phyloP scores from a whole-genome alignment of 1,140 invertebrate species.

The Bombus soroeensis region DNA sequence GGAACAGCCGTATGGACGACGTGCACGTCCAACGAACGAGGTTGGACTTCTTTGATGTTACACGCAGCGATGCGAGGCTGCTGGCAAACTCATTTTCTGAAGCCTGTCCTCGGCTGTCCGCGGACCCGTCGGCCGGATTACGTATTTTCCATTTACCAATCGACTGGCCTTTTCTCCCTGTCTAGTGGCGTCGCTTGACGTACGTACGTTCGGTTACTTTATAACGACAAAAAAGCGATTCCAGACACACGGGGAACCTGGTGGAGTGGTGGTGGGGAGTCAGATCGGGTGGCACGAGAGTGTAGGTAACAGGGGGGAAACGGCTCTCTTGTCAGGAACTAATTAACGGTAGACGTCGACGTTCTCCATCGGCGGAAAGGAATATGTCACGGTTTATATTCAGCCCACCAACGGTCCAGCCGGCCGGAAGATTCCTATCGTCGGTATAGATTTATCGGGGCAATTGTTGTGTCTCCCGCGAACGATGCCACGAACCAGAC shows the following conservation, averaged over 20 bases:
- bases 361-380: constrained; percentile 57
- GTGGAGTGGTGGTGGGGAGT: not conserved
- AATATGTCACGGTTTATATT: constrained; percentile 62
- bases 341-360: constrained; percentile 66
- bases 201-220: constrained; percentile 69
- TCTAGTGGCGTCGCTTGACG: constrained; percentile 61
- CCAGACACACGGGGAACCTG: constrained; percentile 49
- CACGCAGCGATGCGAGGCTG: constrained; percentile 37
- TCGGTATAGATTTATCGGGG: constrained; percentile 51
- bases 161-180: constrained; percentile 63
- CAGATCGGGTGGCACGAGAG: no score
- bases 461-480: constrained; percentile 33
- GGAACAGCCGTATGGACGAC: constrained; percentile 8
- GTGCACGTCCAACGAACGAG: constrained; percentile 38
- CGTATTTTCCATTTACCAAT: constrained; percentile 72
- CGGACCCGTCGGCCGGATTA: constrained; percentile 66
- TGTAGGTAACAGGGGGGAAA: not conserved
- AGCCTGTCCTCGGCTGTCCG: constrained; percentile 70
- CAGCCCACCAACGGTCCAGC: constrained; percentile 43
- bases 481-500: not conserved
- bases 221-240: constrained; percentile 63
- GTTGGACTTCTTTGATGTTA: constrained; percentile 66
- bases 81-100: constrained; percentile 70
- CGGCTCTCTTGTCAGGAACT: constrained; percentile 62
- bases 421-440: constrained; percentile 50